Evolutionary conservation across 1,140 invertebrate genomes (phyloP).

Genomic region (Rhagoletis pomonella): DNA sequence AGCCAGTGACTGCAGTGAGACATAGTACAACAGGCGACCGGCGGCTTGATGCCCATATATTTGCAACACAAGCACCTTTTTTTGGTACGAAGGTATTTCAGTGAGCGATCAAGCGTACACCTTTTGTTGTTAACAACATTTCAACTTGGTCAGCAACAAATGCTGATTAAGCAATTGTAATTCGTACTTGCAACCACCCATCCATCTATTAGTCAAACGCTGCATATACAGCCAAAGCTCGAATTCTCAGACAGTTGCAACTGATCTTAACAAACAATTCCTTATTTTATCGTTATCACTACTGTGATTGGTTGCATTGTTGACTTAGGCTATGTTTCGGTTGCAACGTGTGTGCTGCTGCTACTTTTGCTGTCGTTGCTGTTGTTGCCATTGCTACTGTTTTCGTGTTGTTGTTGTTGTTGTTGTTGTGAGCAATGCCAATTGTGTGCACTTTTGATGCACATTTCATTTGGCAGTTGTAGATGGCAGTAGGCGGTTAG

Average conservation of each 20-base stretch:
- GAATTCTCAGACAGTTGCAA: constrained; percentile 23
- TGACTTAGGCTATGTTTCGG: neutral
- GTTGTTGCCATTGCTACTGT: neutral
- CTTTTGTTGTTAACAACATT: constrained; percentile 39
- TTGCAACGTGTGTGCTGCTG: neutral
- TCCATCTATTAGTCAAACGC: neutral
- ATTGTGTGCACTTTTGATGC: constrained; percentile 19
- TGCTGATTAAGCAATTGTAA: constrained; percentile 48
- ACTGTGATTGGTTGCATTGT: neutral
- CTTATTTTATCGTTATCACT: constrained; percentile 1
- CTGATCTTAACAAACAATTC: neutral
- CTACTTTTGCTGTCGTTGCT: neutral
- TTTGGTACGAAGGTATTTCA: constrained; percentile 34
- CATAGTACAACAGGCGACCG: neutral
- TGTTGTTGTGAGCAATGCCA: neutral
- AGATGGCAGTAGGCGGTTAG: constrained; percentile 8
- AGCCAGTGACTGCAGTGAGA: no score
- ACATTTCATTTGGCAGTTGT: constrained; percentile 22
- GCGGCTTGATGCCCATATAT: constrained; percentile 1
- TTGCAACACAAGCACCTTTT: neutral
- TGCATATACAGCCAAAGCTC: neutral
- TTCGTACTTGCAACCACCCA: neutral
- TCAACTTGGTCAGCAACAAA: constrained; percentile 44
- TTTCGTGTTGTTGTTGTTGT: neutral
- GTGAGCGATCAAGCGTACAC: constrained; percentile 23